phyloP scores from a whole-genome alignment of 2,797 vertebrate species.

The Chanos chanos region DNA sequence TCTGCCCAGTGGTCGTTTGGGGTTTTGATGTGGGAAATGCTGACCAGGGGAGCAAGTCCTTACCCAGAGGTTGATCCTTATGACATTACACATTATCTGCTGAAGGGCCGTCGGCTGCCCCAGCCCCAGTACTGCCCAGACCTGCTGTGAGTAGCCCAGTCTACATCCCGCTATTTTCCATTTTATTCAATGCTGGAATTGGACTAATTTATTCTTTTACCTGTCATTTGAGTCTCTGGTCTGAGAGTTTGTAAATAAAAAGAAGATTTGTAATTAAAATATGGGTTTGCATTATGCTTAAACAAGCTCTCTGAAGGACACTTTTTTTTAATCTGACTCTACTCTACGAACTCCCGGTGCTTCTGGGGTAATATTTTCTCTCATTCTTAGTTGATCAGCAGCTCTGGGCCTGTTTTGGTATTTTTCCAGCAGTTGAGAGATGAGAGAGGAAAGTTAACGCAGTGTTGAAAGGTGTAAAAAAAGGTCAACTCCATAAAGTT shows the following conservation, averaged over 20 bases:
- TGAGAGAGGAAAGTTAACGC: slow-evolving; percentile 27
- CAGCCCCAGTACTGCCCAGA: slow-evolving; percentile 91
- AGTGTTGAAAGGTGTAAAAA: slow-evolving; percentile 10
- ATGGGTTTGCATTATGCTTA: slow-evolving; percentile 1
- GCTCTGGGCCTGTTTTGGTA: slow-evolving; percentile 3
- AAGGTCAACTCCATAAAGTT: slow-evolving; percentile 17
- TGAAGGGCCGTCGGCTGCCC: slow-evolving; percentile 84
- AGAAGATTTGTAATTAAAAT: neutral
- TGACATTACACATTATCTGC: slow-evolving; percentile 85
- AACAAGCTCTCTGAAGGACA: neutral
- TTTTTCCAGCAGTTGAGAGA: slow-evolving; percentile 19
- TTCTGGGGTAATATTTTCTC: slow-evolving; percentile 13
- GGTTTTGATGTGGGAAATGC: slow-evolving; percentile 94
- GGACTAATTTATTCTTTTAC: no score
- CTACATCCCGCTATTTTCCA: neutral
- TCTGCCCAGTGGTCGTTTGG: slow-evolving; percentile 92
- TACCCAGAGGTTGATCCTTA: slow-evolving; percentile 92
- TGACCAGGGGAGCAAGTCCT: slow-evolving; percentile 90
- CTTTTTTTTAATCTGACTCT: neutral
- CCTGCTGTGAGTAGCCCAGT: slow-evolving; percentile 69
- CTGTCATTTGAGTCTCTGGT: no score
- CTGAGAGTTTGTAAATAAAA: no score
- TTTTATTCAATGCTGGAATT: neutral
- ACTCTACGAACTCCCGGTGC: neutral
- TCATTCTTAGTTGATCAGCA: slow-evolving; percentile 19